Percentiles rank a stretch among this genome's conserved stretches.
Evolutionary conservation across 2,113 vertebrate genomes (phyloP).

Genomic region (Machaerirhynchus nigripectus): DNA sequence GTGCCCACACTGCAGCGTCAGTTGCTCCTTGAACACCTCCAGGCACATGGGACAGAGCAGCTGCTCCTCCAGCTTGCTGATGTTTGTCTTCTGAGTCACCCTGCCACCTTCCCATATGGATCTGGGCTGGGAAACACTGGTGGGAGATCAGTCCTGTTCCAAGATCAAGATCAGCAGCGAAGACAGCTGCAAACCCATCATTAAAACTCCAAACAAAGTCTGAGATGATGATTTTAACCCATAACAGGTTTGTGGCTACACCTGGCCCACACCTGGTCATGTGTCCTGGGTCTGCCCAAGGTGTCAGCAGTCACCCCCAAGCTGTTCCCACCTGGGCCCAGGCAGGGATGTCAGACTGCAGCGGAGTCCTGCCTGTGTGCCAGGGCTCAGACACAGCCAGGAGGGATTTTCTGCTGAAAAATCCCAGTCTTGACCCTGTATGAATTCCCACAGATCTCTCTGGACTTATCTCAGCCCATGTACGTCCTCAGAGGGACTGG

Average conservation of each 20-base stretch:
- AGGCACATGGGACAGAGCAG: conserved; percentile 82
- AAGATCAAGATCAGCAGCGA: neutral
- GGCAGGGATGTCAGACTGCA: neutral
- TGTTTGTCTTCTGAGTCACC: conserved; percentile 74
- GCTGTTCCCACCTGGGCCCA: neutral
- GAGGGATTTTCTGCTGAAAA: neutral
- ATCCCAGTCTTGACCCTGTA: neutral
- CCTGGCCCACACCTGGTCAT: neutral
- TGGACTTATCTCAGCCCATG: neutral
- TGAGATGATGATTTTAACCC: neutral
- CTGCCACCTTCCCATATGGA: neutral
- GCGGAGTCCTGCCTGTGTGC: neutral
- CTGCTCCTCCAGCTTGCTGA: conserved; percentile 74
- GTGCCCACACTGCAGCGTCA: conserved; percentile 83
- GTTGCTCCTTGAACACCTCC: conserved; percentile 81
- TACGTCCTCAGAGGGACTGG: neutral
- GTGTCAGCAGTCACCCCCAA: neutral
- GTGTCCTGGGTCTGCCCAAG: neutral
- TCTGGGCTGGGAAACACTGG: neutral
- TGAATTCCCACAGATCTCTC: neutral
- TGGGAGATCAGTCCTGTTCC: neutral
- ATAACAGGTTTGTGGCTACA: neutral
- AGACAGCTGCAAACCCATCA: neutral
- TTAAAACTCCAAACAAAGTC: neutral
- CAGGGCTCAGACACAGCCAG: neutral